Evolutionary conservation across 1,140 invertebrate species (phyloP), one percentile per base, ranked within the genome.

Genomic region (Trichonephila clavata): DNA sequence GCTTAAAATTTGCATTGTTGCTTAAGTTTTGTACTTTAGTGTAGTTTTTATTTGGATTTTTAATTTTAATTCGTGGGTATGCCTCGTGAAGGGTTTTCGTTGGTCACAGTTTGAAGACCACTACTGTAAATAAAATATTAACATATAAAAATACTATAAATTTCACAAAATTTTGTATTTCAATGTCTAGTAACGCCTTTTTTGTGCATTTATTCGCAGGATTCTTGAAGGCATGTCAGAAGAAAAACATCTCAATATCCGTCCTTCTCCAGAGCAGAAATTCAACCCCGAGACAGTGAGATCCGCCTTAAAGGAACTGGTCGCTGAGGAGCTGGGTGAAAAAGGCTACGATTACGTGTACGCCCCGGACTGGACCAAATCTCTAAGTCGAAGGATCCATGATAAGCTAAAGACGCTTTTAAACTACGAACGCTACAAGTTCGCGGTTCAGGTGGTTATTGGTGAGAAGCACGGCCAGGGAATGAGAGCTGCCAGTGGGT

Each of bases 401-500:
- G 77, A 90, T 7, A 61, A 32, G 21, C 27, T 93, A 8, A 93
- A 93, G 27, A 20, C 60, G 10, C 3, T 87, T 1, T 10, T 65
- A 1, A 7, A 18, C 5, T 60, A 77, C n/a, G 24, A 92, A 2
- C 32, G 39, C n/a, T 93, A 93, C 39, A 93, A 93, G 65, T 87
- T 87, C 14, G 83, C 84, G 2, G 63, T 93, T 1, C 92, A 93
- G 14, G 86, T 93, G 20, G 50, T 87, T 0, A 87, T 93, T 20
- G 92, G 92, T 0, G 84, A 93, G 21, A 93, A 77, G 83, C 43
- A 60, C 20, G 92, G 86, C 8, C 84, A 93, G 61, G 92, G 92
- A 8, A 77, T 93, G 83, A 77, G 84, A 24, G 65, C 86, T 0
- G 39, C 65, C 13, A 39, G 43, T 14, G 86, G 92, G 0, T 87